A percentile compares a stretch with the other conserved stretches of the same genome.
These are phyloP conservation scores for Styela plicata DNA, from an alignment of 23 tunicate species.

Conservation along the genomic window DNA sequence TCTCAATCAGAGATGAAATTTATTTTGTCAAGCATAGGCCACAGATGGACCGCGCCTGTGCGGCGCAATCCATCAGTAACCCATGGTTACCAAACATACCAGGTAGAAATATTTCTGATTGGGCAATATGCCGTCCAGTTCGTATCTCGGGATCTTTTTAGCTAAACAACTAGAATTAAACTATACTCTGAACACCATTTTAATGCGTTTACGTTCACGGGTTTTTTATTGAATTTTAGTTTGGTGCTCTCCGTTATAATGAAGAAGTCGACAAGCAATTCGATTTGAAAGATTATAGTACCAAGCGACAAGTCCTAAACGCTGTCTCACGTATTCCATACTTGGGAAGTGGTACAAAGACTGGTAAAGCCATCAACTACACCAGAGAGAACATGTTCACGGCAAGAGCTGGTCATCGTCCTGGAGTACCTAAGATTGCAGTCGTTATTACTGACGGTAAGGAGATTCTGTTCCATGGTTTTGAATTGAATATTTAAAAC, in stretches of 20 bases:
- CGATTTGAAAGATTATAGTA: slow-evolving; percentile 33
- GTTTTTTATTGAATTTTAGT: too few relatives aligned
- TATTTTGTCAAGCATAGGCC: too few relatives aligned
- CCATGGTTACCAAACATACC: too few relatives aligned
- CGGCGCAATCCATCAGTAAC: too few relatives aligned
- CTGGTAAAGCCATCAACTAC: slow-evolving; percentile 73
- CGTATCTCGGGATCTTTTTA: too few relatives aligned
- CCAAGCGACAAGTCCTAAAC: background rate
- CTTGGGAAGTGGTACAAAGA: slow-evolving; percentile 65
- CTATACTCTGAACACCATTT: too few relatives aligned
- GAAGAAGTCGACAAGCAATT: slow-evolving; percentile 54
- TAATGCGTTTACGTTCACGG: too few relatives aligned
- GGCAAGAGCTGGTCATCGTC: slow-evolving; percentile 61
- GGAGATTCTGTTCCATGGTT: background rate
- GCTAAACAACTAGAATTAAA: too few relatives aligned
- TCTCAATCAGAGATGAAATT: background rate
- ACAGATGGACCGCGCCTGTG: too few relatives aligned
- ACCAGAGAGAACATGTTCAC: slow-evolving; percentile 45
- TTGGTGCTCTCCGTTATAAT: slow-evolving; percentile 82
- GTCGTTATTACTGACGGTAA: slow-evolving; percentile 91
- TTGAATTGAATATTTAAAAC: too few relatives aligned
- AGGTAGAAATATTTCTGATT: too few relatives aligned
- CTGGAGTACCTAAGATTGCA: slow-evolving; percentile 85
- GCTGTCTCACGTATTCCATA: slow-evolving; percentile 62
- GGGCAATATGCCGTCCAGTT: too few relatives aligned